Evolutionary conservation across 2,113 vertebrate genomes (phyloP).

Genomic region (Ondatra zibethicus): DNA sequence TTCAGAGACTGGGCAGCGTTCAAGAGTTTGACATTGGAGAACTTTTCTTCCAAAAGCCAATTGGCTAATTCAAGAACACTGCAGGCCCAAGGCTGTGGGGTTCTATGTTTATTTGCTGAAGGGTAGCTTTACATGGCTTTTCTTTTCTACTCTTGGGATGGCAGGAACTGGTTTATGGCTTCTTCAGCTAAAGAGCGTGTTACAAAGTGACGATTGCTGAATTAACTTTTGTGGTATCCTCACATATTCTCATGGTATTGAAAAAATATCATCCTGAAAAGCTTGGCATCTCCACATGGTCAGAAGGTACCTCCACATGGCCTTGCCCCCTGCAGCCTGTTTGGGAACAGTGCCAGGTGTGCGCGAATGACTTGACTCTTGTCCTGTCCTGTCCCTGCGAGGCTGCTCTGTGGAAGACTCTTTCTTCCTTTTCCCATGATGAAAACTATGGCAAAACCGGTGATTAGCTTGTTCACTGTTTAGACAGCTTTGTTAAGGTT

Average conservation of each 20-base stretch:
- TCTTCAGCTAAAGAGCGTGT: slow-evolving; percentile 21
- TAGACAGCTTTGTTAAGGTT: not conserved
- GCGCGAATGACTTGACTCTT: not conserved
- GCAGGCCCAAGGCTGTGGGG: not conserved
- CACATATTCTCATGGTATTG: not conserved
- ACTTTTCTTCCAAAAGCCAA: not conserved
- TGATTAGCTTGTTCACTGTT: not conserved
- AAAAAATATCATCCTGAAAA: slow-evolving; percentile 27
- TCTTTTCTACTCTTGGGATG: not conserved
- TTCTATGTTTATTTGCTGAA: not conserved
- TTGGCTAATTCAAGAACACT: not conserved
- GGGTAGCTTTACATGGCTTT: not conserved
- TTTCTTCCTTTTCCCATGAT: not conserved
- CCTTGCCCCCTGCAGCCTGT: not conserved
- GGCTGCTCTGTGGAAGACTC: not conserved
- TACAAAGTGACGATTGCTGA: slow-evolving; percentile 34
- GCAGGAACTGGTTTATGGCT: not conserved
- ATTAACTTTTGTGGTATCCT: slow-evolving; percentile 18
- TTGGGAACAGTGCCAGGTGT: not conserved
- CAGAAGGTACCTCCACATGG: not conserved
- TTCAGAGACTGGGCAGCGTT: not conserved
- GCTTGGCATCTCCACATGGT: not conserved
- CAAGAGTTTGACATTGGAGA: not conserved
- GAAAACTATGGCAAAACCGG: not conserved
- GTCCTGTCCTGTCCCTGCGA: not conserved